Evolutionary conservation across 2,113 vertebrate genomes (phyloP).

Genomic region (Pluvianellus socialis): DNA sequence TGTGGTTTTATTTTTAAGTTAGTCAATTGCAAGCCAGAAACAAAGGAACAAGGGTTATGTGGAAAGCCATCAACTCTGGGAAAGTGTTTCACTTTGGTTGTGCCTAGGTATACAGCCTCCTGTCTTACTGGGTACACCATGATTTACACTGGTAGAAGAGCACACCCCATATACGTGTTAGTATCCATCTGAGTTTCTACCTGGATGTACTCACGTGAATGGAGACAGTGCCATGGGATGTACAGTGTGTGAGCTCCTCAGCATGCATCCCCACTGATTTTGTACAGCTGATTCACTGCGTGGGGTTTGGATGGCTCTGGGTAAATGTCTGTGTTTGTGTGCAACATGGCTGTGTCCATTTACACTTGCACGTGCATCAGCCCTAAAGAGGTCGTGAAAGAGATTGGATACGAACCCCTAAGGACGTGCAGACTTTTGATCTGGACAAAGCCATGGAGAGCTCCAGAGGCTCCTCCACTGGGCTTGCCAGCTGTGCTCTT

Average conservation of each 20-base stretch:
- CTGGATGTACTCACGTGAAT: background rate
- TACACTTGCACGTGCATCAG: accelerated
- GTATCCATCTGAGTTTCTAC: background rate
- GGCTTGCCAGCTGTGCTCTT: background rate
- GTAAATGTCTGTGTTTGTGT: background rate
- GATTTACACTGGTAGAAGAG: background rate
- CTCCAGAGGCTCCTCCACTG: background rate
- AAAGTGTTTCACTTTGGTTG: background rate
- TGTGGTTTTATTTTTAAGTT: background rate
- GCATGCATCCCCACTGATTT: accelerated
- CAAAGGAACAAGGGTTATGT: background rate
- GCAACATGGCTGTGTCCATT: background rate
- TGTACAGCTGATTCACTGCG: accelerated
- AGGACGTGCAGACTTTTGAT: background rate
- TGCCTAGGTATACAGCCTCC: background rate
- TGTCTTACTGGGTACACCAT: background rate
- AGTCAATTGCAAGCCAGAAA: background rate
- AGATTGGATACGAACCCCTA: accelerated
- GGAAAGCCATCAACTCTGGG: background rate
- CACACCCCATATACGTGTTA: accelerated
- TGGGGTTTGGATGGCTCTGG: background rate
- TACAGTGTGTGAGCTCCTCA: background rate
- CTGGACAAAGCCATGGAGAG: background rate
- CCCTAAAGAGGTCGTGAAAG: background rate
- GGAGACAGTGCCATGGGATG: background rate